Evolutionary conservation across 2,797 vertebrate species (phyloP).

Genomic region (Danio albolineatus): DNA sequence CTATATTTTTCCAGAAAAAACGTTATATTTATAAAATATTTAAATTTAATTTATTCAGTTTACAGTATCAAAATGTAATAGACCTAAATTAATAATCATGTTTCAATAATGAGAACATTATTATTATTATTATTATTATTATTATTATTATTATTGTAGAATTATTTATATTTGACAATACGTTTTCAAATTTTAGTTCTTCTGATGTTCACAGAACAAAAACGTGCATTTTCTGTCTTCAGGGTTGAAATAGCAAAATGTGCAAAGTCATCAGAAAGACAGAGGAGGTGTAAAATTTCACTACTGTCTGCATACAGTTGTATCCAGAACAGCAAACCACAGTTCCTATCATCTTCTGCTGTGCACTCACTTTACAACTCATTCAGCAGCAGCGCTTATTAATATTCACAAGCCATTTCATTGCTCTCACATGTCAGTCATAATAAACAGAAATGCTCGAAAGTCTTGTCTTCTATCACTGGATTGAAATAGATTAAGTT

Average conservation of each 20-base stretch:
- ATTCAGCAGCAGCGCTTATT: slow-evolving; percentile 37
- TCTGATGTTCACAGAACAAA: neutral
- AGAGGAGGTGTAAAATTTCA: slow-evolving; percentile 3
- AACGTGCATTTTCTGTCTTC: neutral
- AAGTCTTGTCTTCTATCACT: slow-evolving; percentile 19
- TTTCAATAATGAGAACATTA: no score
- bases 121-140: neutral
- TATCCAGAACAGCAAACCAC: slow-evolving; percentile 17
- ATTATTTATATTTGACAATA: neutral
- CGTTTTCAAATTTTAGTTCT: neutral
- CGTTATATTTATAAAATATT: neutral
- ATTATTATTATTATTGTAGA: no score
- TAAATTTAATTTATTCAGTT: neutral
- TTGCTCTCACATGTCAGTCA: slow-evolving; percentile 39
- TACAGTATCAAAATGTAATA: no score
- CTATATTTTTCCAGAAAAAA: neutral
- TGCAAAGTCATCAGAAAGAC: slow-evolving; percentile 13
- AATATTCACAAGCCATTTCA: slow-evolving; percentile 51
- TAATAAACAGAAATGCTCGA: slow-evolving; percentile 42
- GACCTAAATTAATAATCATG: no score
- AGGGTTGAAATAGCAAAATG: neutral
- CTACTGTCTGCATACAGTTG: neutral
- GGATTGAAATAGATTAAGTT: neutral
- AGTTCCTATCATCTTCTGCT: slow-evolving; percentile 31
- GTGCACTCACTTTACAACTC: slow-evolving; percentile 38